phyloP scores from a whole-genome alignment of 2,113 vertebrate species.

The Antechinus flavipes region DNA sequence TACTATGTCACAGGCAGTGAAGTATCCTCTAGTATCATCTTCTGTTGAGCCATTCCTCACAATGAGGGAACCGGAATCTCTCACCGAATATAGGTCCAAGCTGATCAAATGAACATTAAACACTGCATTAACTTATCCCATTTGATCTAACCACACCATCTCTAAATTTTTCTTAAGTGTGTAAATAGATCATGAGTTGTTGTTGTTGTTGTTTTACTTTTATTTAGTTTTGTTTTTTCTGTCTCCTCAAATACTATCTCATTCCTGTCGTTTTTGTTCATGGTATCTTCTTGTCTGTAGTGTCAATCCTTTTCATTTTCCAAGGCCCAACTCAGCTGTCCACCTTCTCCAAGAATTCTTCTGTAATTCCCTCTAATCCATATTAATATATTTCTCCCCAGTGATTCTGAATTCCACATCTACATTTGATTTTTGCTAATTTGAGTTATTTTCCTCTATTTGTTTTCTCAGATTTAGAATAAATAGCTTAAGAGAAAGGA shows the following conservation, averaged over 20 bases:
- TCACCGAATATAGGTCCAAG: not conserved
- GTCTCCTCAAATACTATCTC: not conserved
- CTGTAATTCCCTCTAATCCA: not conserved
- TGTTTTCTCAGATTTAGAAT: not conserved
- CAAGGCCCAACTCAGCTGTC: too few species aligned
- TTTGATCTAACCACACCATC: not conserved
- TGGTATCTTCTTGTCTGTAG: not conserved
- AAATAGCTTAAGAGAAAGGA: not conserved
- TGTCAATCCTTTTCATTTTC: too few species aligned
- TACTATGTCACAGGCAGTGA: not conserved
- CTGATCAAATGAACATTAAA: not conserved
- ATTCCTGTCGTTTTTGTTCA: not conserved
- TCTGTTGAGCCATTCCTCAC: not conserved
- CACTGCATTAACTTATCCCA: not conserved
- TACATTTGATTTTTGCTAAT: not conserved
- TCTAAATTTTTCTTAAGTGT: not conserved
- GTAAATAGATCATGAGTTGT: not conserved
- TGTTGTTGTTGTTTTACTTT: too few species aligned
- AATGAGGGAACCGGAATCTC: fast-evolving
- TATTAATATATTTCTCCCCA: not conserved
- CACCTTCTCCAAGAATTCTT: not conserved
- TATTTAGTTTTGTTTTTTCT: not conserved
- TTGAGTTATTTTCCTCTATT: not conserved
- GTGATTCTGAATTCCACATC: not conserved
- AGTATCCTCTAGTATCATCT: not conserved